These are phyloP conservation scores for Galerucella calmariensis DNA, from an alignment of 2,888 invertebrate species.

Conservation along the genomic window DNA sequence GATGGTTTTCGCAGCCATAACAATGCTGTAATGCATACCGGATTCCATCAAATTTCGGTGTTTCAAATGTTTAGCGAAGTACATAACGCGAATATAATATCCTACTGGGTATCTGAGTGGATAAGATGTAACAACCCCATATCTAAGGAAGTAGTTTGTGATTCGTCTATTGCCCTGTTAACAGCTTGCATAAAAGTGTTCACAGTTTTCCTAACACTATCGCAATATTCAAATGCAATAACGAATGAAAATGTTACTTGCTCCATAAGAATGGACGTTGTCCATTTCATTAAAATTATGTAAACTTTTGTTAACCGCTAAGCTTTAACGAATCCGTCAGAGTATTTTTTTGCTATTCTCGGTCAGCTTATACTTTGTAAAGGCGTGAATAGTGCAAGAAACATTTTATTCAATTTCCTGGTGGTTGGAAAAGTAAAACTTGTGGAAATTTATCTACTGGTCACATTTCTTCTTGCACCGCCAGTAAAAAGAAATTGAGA, in stretches of 20 bases:
- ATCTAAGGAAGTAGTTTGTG: constrained; percentile 2
- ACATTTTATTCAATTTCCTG: neutral
- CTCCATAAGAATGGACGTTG: constrained; percentile 15
- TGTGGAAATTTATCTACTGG: neutral
- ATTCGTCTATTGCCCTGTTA: constrained; percentile 12
- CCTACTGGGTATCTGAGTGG: constrained; percentile 9
- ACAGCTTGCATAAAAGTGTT: constrained; percentile 1
- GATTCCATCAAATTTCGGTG: constrained; percentile 4
- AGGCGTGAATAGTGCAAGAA: neutral
- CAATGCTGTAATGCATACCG: constrained; percentile 8
- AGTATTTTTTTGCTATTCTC: constrained; percentile 10
- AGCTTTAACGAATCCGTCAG: neutral
- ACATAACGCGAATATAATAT: constrained; percentile 11
- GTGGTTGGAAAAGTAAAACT: constrained; percentile 1
- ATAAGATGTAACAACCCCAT: neutral
- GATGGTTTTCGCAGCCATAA: too few species aligned
- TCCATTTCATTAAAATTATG: constrained; percentile 22
- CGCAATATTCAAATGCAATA: constrained; percentile 10
- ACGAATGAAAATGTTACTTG: neutral
- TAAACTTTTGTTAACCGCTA: constrained; percentile 2
- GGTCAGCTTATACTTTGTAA: constrained; percentile 11
- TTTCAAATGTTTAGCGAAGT: constrained; percentile 8
- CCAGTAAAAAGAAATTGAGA: constrained; percentile 10
- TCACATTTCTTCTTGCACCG: neutral
- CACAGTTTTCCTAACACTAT: constrained; percentile 12